Evolutionary conservation across 2,797 vertebrate genomes (phyloP), one percentile per base, ranked within the genome.

Genomic region (Chloroceryle amazona): DNA sequence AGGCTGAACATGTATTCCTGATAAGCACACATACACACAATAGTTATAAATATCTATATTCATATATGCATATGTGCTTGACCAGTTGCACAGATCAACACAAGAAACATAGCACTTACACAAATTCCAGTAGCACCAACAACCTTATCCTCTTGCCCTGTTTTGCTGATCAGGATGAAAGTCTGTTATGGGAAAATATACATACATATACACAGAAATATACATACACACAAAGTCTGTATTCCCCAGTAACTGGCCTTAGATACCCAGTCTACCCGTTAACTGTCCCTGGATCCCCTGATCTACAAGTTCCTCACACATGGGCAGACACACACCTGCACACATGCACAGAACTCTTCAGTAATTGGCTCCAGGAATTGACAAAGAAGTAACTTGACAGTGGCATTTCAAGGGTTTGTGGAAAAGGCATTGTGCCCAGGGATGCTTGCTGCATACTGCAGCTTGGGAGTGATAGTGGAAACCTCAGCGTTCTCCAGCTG

Each of bases 151-250:
- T 65, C 28, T 81, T 63, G 37, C 26, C 8, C 12, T 57, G 10
- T 42, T 52, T 51, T 19, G 10, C 29, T 62, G 26, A 70, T 6
- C 25, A 25, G 8, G 26, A 58, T 51, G 33, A 78, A 86, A 78
- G 46, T 12, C 37, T 62, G 2, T 39, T 65, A 61, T 13, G 26
- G 25, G 22, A 83, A 78, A 78, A 63, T 11, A 37, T 2, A 11
- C 4, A 33, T 3, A 23, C 1, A 8, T 3, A 9, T 15, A 28
- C 11, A 26, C 5, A 60, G 5, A 42, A 9, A 31, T 31, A 15
- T 0, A 44, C 8, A 35, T 1, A 44, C 2, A 29, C 1, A 7
- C 4, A 39, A 13, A 63, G 12, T 29, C 47, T 51, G 39, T 9
- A 35, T 62, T 17, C 5, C 20, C 7, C 11, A 55, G 20, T 20